A percentile compares a stretch with the other conserved stretches of the same genome.
Evolutionary conservation across 2,797 vertebrate genomes (phyloP).

Genomic region (Ara ararauna): DNA sequence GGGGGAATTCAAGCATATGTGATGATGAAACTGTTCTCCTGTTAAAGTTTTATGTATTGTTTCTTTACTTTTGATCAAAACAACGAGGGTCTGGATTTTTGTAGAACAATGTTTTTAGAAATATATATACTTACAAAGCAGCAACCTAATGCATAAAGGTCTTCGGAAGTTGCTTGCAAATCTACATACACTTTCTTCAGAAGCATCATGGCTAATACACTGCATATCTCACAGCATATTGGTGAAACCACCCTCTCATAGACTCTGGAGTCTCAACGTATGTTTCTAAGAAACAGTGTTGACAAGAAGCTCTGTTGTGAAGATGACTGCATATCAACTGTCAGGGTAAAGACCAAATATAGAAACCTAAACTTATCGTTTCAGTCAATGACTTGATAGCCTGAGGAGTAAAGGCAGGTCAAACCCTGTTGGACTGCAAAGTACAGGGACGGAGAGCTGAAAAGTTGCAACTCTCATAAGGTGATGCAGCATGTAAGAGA

Average conservation of each 20-base stretch:
- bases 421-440: neutral
- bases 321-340: neutral
- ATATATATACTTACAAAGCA: neutral
- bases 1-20: neutral
- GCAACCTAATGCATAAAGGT: neutral
- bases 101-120: neutral
- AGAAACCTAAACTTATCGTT: neutral
- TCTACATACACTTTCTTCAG: neutral
- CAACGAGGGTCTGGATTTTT: neutral
- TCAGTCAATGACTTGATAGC: neutral
- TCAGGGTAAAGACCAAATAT: neutral
- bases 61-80: neutral
- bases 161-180: neutral
- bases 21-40: neutral
- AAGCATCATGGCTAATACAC: neutral
- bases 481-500: neutral
- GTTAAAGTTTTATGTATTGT: neutral
- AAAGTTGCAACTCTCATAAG: neutral
- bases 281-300: neutral
- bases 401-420: neutral
- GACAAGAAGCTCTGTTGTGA: neutral
- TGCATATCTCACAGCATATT: neutral
- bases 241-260: neutral
- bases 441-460: neutral
- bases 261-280: neutral